Base-by-base conservation (phyloP, 2,797 vertebrate genomes). In the Alectoris magna region DNA sequence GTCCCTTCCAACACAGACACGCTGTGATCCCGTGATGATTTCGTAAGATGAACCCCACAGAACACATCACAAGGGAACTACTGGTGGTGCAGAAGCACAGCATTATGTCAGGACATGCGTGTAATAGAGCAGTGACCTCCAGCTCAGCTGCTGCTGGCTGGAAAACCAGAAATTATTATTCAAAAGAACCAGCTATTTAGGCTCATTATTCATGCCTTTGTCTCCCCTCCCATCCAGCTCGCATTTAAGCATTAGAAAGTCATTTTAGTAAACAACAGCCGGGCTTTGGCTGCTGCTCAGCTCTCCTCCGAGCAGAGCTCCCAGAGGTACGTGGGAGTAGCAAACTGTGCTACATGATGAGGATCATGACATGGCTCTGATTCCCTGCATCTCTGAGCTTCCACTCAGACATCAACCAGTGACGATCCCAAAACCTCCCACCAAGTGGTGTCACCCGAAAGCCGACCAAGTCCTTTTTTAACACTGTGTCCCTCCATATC, bases 381-480 rank as follows among this genome's bases (percentile, higher is more conserved):
- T 13, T 59, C 74, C 91, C 13, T 24, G 51, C 14, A 43, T 29
- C 78, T 89, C 80, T 4, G 14, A 83, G 84, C 46, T 79, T 59
- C 81, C 60, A 17, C 64, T 70, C 80, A 36, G 71, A 39, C 59
- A 84, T 81, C 90, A 69, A 69, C 44, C 95, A 83, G 62, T 59
- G 48, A 69, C 10, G 10, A 31, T 14, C 39, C 94, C 4, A 23
- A 76, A 27, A 36, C 48, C 81, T 91, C 80, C 87, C 27, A 51
- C 63, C 7, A 38, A 36, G 80, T 72, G 5, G 12, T 5, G 26
- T 2, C 69, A 16, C 11, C 23, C 6, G 70, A 79, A 55, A 89
- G 56, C 31, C 49, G 72, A 29, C 1, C 1, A 11, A 26, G 38
- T 5, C 64, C 10, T 51, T 9, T 69, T 49, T 36, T 9, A 56